These are phyloP conservation scores for Rhinichthys klamathensis DNA, from an alignment of 2,113 vertebrate genomes.

Conservation along the genomic window DNA sequence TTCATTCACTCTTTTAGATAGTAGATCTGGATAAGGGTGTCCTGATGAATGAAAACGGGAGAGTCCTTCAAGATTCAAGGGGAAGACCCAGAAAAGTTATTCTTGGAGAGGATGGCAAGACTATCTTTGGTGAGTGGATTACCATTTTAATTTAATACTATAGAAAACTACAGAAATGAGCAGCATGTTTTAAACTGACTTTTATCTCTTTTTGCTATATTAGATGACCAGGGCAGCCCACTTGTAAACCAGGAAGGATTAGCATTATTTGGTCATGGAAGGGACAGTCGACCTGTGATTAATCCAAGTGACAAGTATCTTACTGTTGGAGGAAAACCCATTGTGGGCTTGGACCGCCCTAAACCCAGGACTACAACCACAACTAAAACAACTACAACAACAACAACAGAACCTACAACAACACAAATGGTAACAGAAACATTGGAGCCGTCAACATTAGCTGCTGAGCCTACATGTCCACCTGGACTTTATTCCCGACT, in stretches of 20 bases:
- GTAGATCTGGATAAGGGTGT: constrained; percentile 90
- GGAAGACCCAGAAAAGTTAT: constrained; percentile 91
- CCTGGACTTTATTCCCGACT: constrained; percentile 83
- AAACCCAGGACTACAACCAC: constrained; percentile 75
- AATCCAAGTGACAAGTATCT: constrained; percentile 92
- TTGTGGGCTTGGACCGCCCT: constrained; percentile 87
- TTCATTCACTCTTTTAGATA: constrained; percentile 73
- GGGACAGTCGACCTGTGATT: constrained; percentile 88
- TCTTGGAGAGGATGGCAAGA: constrained; percentile 92
- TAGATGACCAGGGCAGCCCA: constrained; percentile 91
- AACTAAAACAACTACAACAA: constrained; percentile 71
- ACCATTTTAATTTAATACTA: constrained; percentile 2
- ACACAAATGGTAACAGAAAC: constrained; percentile 71
- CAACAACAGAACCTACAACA: constrained; percentile 67
- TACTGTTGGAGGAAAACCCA: constrained; percentile 91
- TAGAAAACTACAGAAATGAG: not conserved
- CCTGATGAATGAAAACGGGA: constrained; percentile 91
- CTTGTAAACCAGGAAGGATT: constrained; percentile 90
- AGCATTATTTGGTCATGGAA: constrained; percentile 91
- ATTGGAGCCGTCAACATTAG: constrained; percentile 72
- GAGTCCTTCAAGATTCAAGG: constrained; percentile 90
- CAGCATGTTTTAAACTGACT: not conserved
- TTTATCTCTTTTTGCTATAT: constrained; percentile 37
- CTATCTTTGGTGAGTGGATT: constrained; percentile 87
- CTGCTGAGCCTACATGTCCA: constrained; percentile 82